Base-by-base conservation (phyloP, 2,888 invertebrate genomes). In the Eudemis profundana region DNA sequence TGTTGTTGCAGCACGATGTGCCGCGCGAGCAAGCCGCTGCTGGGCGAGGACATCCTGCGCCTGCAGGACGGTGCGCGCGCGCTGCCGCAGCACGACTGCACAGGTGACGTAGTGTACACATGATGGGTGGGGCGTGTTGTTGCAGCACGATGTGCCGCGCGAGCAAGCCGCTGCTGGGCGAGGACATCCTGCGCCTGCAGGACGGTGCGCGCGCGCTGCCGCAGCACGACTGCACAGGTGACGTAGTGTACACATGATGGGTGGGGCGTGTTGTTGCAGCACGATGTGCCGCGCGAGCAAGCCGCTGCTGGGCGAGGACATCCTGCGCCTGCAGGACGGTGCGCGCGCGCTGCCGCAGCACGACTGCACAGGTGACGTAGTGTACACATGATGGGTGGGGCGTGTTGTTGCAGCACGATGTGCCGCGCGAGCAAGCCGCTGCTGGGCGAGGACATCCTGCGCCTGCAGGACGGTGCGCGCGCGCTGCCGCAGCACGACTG, bases 101-200 rank as follows among this genome's bases (percentile, higher is more conserved):
- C 29, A 2, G 29, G 5, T 29, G 3, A 29, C 29, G 29, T 7
- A n/a, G n/a, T n/a, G n/a, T n/a, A n/a, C n/a, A n/a, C n/a, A n/a
- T n/a, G n/a, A n/a, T n/a, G 4, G 5, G 33, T 33, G 33, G 4
- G 4, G 53, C 4, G 1, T 2, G 8, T 21, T 5, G 7, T 49
- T 29, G 36, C 84, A 93, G 94, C 92, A 98, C 98, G 14, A 97
- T 99, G 96, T 99, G 99, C 86, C 95, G 97, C 78, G 95, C 96
- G 42, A 93, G 95, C 42, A 96, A 96, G 84, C 96, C 97, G 42
- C 93, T 95, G 71, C 90, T 96, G 64, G 95, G 95, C 73, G 96
- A 96, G 83, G 96, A 97, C 78, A 97, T 97, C 74, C 97, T 96
- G 87, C 93, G 95, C 69, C 85, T 96, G 76, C 94, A 94, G 74